Base-by-base conservation (phyloP, 2,113 vertebrate species). In the Psittacus erithacus region DNA sequence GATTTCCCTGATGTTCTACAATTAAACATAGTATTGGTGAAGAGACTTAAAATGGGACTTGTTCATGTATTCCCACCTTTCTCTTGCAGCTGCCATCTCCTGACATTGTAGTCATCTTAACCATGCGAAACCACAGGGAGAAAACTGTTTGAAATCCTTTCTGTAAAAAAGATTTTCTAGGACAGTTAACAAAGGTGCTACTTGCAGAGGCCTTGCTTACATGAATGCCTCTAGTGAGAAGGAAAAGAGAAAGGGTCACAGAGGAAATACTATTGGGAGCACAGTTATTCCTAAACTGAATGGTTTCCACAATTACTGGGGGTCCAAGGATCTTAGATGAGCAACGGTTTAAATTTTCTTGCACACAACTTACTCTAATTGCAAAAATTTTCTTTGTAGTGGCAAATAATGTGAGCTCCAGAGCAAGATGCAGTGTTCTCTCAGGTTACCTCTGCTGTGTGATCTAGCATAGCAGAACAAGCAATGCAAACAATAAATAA, bases 401-500 rank as follows among this genome's bases (percentile, higher is more conserved):
- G n/a, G 82, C 49, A 79, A 91, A 75, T 64, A 31, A 41, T 0
- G 1, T 33, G 28, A 91, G 60, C 62, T 92, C 10, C 69, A 79
- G 52, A 22, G n/a, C 43, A 35, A 70, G 52, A 75, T 52, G 86
- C 65, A 75, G n/a, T 1, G 3, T 70, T 83, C 43, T 63, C 53
- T 41, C 28, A 13, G 31, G 85, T 68, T 92, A 79, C 65, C 43
- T 70, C 67, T 88, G 77, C 65, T 4, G 4, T 62, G 90, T 75
- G 77, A 89, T 76, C 77, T n/a, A 76, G 62, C 49, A 35, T 57
- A 16, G 2, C 82, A 84, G 80, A 86, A 77, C 1, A 7, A 96
- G 78, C 90, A 82, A 53, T 8, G 38, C 88, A 91, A 92, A 86
- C 88, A 91, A 89, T 94, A 96, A 96, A 96, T 95, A 90, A 95